Evolutionary conservation across 2,888 invertebrate genomes (phyloP), one percentile per base, ranked within the genome.

Genomic region (Epinotia brunnichana): DNA sequence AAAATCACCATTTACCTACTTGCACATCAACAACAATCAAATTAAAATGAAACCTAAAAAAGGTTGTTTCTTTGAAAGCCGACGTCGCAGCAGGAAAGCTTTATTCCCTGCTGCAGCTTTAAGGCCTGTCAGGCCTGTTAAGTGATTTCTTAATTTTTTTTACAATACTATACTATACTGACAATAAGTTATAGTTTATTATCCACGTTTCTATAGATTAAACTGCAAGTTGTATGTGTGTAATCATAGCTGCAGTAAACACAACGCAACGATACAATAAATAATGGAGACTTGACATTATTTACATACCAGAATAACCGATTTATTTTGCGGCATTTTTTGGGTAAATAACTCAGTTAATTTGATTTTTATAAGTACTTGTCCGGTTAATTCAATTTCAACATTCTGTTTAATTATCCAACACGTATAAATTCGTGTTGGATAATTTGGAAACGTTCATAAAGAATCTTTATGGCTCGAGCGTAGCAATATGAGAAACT

Each of bases 401-500:
- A 29, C 29, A 29, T 5, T 29, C 29, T 7, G 29, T 29, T 29
- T 29, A 29, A 29, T 7, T 29, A 29, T 4, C 3, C 4, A 39
- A 17, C 35, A 35, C 11, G 41, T 44, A 21, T 19, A 21, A 3
- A 15, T 21, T 7, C 24, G 17, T 15, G 24, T n/a, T 9, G 29
- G 44, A 44, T 44, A 44, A 44, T 44, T 51, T 17, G 24, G 53
- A 13, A 54, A 17, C 21, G 19, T 29, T 60, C 60, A 53, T 53
- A 66, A 71, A 64, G 5, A 53, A 53, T 53, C 4, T 59, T 53
- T 53, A 66, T 64, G n/a, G 59, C 64, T 51, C 5, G 59, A 53
- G 60, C 39, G 21, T 59, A 53, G 53, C 48, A 51, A 66, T 66
- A 71, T 10, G 59, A 41, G 53, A 53, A 44, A 19, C 59, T 57